phyloP scores from a whole-genome alignment of 2,113 vertebrate genomes.

The Neolamprologus hecqui region DNA sequence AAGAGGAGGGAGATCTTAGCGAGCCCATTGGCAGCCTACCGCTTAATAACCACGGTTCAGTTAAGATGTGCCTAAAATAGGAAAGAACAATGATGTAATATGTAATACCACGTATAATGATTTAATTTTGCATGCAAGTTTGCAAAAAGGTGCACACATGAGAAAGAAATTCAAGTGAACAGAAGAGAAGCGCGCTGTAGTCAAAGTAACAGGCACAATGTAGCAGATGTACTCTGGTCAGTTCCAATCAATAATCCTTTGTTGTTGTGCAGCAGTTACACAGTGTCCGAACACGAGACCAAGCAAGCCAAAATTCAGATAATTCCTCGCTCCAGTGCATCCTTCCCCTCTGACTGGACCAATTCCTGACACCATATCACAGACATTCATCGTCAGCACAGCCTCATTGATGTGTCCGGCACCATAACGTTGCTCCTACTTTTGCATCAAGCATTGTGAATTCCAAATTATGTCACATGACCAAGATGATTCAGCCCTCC shows the following conservation, averaged over 20 bases:
- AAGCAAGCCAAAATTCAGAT: slow-evolving; percentile 19
- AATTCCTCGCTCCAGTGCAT: background rate
- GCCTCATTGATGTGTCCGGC: background rate
- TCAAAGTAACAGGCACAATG: background rate
- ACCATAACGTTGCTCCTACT: background rate
- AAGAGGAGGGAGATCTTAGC: background rate
- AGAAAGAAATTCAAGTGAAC: background rate
- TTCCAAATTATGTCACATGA: background rate
- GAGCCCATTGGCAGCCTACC: background rate
- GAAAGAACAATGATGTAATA: background rate
- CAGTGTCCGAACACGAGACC: background rate
- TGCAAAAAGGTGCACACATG: background rate
- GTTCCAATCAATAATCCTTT: slow-evolving; percentile 24
- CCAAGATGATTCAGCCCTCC: slow-evolving; percentile 3
- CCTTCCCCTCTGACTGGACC: background rate
- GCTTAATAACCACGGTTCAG: background rate
- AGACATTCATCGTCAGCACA: background rate
- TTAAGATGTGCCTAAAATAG: background rate
- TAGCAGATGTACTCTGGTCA: background rate
- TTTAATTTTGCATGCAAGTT: background rate
- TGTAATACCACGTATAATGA: background rate
- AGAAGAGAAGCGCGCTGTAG: background rate
- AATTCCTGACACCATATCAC: background rate
- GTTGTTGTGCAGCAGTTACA: slow-evolving; percentile 4
- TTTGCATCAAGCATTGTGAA: background rate